These are phyloP conservation scores for Orthosia gracilis DNA, from an alignment of 2,888 invertebrate species.

Conservation along the genomic window DNA sequence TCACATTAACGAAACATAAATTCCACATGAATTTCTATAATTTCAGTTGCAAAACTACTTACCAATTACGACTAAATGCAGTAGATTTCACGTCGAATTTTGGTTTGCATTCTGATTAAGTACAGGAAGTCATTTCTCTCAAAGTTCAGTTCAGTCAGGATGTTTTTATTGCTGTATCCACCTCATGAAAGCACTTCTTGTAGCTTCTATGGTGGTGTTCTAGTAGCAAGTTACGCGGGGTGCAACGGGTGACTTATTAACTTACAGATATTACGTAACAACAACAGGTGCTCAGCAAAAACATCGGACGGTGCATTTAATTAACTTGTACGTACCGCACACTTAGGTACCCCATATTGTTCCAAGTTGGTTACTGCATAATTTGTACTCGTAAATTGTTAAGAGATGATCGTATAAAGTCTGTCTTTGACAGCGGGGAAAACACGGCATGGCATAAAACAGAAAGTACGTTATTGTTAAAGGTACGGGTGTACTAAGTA, in stretches of 20 bases:
- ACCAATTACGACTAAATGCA: not conserved
- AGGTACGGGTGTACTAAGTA: no score
- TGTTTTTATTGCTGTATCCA: not conserved
- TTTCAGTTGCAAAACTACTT: not conserved
- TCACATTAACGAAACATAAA: not conserved
- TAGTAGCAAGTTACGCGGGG: constrained; percentile 49
- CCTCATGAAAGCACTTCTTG: constrained; percentile 32
- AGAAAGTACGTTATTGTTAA: not conserved
- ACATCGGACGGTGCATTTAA: constrained; percentile 68
- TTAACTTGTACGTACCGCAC: constrained; percentile 60
- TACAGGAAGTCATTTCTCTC: not conserved
- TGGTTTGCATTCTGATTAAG: not conserved
- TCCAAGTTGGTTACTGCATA: constrained; percentile 3
- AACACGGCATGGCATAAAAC: not conserved
- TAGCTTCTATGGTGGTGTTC: constrained; percentile 32
- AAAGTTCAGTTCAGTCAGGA: not conserved
- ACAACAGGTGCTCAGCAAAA: constrained; percentile 76
- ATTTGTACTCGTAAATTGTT: not conserved
- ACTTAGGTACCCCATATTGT: constrained; percentile 41
- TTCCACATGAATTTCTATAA: not conserved
- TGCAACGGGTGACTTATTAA: constrained; percentile 74
- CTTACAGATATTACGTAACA: constrained; percentile 74
- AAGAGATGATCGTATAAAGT: not conserved
- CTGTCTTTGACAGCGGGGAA: not conserved
- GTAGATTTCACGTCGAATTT: not conserved